phyloP scores from a whole-genome alignment of 2,113 vertebrate genomes.

The Halcyon senegalensis region DNA sequence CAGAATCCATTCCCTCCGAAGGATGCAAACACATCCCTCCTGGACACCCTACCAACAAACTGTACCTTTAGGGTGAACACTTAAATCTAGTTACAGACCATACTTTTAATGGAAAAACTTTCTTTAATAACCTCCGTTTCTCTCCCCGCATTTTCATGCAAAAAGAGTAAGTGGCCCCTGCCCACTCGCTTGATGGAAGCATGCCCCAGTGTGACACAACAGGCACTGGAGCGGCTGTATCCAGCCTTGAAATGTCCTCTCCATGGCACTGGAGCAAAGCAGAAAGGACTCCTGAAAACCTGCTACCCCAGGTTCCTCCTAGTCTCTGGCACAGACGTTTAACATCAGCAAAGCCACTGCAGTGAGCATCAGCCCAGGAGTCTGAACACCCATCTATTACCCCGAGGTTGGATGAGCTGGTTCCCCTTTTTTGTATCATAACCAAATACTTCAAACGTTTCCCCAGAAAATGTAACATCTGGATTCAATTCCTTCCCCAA shows the following conservation, averaged over 20 bases:
- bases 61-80: background rate
- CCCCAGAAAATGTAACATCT: background rate
- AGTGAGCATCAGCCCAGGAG: background rate
- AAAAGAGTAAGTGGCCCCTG: background rate
- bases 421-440: background rate
- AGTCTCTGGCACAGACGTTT: background rate
- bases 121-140: background rate
- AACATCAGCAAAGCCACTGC: background rate
- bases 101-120: background rate
- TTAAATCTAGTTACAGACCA: background rate
- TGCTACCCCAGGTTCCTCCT: rapidly evolving
- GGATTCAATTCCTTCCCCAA: constrained; percentile 25
- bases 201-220: background rate
- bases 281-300: background rate
- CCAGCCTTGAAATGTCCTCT: background rate
- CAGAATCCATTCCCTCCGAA: background rate
- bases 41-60: background rate
- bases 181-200: background rate
- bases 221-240: background rate
- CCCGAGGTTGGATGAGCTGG: background rate
- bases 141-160: background rate
- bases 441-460: background rate
- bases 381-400: background rate
- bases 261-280: background rate
- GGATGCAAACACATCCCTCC: background rate